Percentiles rank a stretch among this genome's conserved stretches.
Conservation (phyloP, 2,888 invertebrate genomes). For the Gisinianus flammeolus region DNA sequence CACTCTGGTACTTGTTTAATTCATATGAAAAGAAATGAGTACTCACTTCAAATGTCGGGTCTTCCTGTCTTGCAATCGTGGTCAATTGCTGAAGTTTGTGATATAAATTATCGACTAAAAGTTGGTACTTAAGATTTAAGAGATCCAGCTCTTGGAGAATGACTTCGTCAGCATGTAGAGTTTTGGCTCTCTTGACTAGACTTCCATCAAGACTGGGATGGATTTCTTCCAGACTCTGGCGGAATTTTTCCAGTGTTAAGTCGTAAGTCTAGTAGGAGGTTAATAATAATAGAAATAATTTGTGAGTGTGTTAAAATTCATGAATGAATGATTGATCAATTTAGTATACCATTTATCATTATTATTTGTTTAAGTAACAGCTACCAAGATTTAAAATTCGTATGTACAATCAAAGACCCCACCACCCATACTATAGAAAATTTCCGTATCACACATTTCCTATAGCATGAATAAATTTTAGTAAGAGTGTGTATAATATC, state of each 20-base stretch:
- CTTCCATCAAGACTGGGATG: conserved; percentile 78
- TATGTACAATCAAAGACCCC: not conserved
- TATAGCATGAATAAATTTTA: not conserved
- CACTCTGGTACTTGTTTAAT: not conserved
- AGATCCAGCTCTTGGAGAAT: conserved; percentile 79
- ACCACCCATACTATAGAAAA: not conserved
- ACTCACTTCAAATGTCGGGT: conserved; percentile 77
- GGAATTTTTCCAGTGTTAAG: conserved; percentile 81
- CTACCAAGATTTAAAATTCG: not conserved
- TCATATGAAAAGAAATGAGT: no score
- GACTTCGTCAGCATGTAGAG: conserved; percentile 71
- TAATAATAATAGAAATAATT: conserved; percentile 26
- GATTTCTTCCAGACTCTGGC: conserved; percentile 78
- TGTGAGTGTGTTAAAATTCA: conserved; percentile 24
- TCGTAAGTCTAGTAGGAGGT: conserved; percentile 75
- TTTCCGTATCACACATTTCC: not conserved
- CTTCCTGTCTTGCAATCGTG: conserved; percentile 70
- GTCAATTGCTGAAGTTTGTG: conserved; percentile 73
- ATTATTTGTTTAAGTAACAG: no score
- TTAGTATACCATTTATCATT: not conserved
- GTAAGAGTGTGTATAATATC: not conserved
- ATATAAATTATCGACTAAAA: conserved; percentile 72
- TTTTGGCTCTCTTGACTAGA: conserved; percentile 60
- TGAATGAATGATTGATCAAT: not conserved
- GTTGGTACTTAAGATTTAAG: conserved; percentile 79